Percentiles rank a stretch among this genome's conserved stretches.
Conservation (phyloP, 2,888 invertebrate genomes). For the Lepidonotus clava region DNA sequence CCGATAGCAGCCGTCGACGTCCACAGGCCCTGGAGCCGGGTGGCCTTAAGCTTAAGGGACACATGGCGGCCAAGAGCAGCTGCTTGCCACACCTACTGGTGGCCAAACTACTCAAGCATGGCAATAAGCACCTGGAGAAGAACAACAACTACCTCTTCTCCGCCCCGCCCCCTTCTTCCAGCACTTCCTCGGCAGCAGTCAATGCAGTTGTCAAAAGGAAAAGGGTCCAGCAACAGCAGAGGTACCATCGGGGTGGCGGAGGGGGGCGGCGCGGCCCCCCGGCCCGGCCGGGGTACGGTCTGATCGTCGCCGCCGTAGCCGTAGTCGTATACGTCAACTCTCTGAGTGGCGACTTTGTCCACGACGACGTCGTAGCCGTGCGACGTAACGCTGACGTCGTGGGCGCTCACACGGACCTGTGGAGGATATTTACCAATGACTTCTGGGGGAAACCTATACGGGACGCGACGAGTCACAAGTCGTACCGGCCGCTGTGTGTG, state of each 20-base stretch:
- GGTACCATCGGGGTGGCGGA: background rate
- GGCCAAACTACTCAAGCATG: slow-evolving; percentile 21
- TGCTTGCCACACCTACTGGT: slow-evolving; percentile 40
- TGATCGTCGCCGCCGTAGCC: slow-evolving; percentile 40
- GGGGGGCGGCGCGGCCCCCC: background rate
- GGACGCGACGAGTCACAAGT: slow-evolving; percentile 91
- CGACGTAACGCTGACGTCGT: slow-evolving; percentile 90
- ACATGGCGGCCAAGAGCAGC: background rate
- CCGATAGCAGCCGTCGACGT: too few species aligned
- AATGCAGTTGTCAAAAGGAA: too few species aligned
- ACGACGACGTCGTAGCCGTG: slow-evolving; percentile 93
- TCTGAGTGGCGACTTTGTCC: slow-evolving; percentile 86
- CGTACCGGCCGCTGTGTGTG: slow-evolving; percentile 91
- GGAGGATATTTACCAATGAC: slow-evolving; percentile 81
- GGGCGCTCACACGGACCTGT: slow-evolving; percentile 81
- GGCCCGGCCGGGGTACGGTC: background rate
- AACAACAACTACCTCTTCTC: slow-evolving; percentile 46
- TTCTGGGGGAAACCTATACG: slow-evolving; percentile 95
- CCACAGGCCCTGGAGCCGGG: too few species aligned
- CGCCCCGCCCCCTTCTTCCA: too few species aligned
- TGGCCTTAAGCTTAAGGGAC: too few species aligned
- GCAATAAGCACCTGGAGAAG: background rate
- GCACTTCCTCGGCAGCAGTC: background rate
- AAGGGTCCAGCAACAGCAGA: background rate
- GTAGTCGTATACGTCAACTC: slow-evolving; percentile 55